These are phyloP conservation scores for Diplodus sargus DNA, from an alignment of 2,797 vertebrate genomes.

Conservation along the genomic window DNA sequence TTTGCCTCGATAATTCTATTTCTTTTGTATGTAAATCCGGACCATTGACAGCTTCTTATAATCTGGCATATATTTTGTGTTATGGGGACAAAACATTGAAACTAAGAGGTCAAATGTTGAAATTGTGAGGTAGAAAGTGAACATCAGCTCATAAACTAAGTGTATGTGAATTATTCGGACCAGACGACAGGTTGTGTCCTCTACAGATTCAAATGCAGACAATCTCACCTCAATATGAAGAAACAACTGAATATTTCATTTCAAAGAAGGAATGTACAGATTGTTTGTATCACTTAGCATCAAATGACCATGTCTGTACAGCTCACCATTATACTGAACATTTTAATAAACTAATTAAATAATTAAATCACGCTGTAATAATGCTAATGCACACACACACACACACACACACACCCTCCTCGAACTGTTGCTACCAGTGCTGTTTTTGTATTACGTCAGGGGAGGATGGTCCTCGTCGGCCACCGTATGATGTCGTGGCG, in stretches of 20 bases:
- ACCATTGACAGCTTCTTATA: background rate
- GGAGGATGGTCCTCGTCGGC: slow-evolving; percentile 57
- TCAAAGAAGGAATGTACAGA: background rate
- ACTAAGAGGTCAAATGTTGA: too few species aligned
- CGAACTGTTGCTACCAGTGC: too few species aligned
- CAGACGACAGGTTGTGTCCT: background rate
- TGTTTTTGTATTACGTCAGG: background rate
- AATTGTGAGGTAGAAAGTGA: too few species aligned
- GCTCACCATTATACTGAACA: background rate
- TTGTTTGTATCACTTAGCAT: background rate
- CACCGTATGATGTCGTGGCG: slow-evolving; percentile 86
- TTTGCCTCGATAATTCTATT: slow-evolving; percentile 11
- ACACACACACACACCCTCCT: too few species aligned
- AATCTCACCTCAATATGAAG: background rate
- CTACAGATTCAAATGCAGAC: background rate
- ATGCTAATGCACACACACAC: too few species aligned
- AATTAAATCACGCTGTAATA: background rate
- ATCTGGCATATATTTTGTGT: background rate
- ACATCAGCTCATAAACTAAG: too few species aligned
- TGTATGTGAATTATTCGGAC: background rate
- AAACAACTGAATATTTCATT: background rate
- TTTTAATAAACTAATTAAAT: background rate
- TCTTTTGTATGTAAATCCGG: slow-evolving; percentile 10
- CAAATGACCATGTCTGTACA: background rate
- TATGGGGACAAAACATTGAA: too few species aligned